A percentile compares a stretch with the other conserved stretches of the same genome.
Evolutionary conservation across 2,888 invertebrate species (phyloP).

Genomic region (Chrysotoxum bicinctum): DNA sequence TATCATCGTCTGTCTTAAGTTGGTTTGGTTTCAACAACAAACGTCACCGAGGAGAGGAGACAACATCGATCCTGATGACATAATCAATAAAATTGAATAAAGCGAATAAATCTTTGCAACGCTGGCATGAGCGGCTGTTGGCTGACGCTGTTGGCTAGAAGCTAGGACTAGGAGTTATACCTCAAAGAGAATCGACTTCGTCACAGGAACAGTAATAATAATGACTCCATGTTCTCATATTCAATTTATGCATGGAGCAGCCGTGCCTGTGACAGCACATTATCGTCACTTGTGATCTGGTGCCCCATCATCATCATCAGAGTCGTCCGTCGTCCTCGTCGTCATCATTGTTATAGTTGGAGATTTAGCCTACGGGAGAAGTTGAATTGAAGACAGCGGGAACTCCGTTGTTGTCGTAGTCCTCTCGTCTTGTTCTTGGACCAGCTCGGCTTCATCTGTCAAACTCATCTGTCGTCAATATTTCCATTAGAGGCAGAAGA

Average conservation of each 20-base stretch:
- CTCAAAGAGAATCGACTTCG: slow-evolving; percentile 47
- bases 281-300: slow-evolving; percentile 77
- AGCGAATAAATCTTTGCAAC: slow-evolving; percentile 67
- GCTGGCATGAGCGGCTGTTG: slow-evolving; percentile 52
- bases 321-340: slow-evolving; percentile 22
- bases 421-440: slow-evolving; percentile 47
- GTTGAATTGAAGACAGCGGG: slow-evolving; percentile 42
- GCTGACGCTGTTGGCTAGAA: slow-evolving; percentile 9
- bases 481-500: slow-evolving; percentile 56
- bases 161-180: slow-evolving; percentile 13
- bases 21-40: slow-evolving; percentile 43
- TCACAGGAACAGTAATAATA: slow-evolving; percentile 69
- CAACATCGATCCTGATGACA: slow-evolving; percentile 73
- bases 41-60: slow-evolving; percentile 65
- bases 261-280: slow-evolving; percentile 76
- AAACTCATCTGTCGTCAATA: slow-evolving; percentile 71
- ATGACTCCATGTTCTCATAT: slow-evolving; percentile 73
- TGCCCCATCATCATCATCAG: slow-evolving; percentile 66
- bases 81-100: slow-evolving; percentile 73
- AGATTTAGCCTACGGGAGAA: slow-evolving; percentile 34
- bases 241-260: slow-evolving; percentile 73
- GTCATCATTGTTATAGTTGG: slow-evolving; percentile 27
- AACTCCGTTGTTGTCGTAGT: slow-evolving; percentile 63
- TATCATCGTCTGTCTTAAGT: slow-evolving; percentile 60
- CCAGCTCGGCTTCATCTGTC: slow-evolving; percentile 59